Evolutionary conservation across 1,140 invertebrate species (phyloP), one percentile per base, ranked within the genome.

Genomic region (Orchesella cincta): DNA sequence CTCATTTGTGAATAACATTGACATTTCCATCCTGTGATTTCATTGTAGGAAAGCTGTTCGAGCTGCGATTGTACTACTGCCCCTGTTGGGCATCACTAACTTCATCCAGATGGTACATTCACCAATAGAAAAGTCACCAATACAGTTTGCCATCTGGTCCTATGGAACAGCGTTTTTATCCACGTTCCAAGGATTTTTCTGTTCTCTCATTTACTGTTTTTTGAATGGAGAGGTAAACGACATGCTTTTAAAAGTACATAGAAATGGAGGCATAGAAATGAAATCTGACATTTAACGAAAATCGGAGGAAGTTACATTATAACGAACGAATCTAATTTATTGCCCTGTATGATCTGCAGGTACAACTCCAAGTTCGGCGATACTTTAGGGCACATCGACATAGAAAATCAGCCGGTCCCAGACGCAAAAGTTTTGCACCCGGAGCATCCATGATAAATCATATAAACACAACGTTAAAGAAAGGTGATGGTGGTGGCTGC

Each of bases 201-300:
- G 88, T 34, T 86, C 88, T 23, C 82, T 88, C 28, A 81, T 89
- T 28, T 89, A 88, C 83, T 89, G 88, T 80, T 89, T 89, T 80
- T 83, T 88, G 71, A 89, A 89, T 78, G 85, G 86, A 29, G 88
- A 89, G 85, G 88, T 88, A 83, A 81, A 33, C n/a, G n/a, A n/a
- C n/a, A n/a, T n/a, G n/a, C n/a, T n/a, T n/a, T n/a, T n/a, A n/a
- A n/a, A n/a, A n/a, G n/a, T n/a, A n/a, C n/a, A n/a, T n/a, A n/a
- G n/a, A n/a, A n/a, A n/a, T n/a, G n/a, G n/a, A n/a, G n/a, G n/a
- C n/a, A n/a, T n/a, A n/a, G n/a, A n/a, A n/a, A n/a, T n/a, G n/a
- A n/a, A n/a, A n/a, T n/a, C n/a, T n/a, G n/a, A n/a, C n/a, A n/a
- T n/a, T n/a, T n/a, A n/a, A n/a, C n/a, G n/a, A n/a, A n/a, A n/a